Evolutionary conservation across 2,113 vertebrate species (phyloP), one percentile per base, ranked within the genome.

Genomic region (Nothoprocta perdicaria): DNA sequence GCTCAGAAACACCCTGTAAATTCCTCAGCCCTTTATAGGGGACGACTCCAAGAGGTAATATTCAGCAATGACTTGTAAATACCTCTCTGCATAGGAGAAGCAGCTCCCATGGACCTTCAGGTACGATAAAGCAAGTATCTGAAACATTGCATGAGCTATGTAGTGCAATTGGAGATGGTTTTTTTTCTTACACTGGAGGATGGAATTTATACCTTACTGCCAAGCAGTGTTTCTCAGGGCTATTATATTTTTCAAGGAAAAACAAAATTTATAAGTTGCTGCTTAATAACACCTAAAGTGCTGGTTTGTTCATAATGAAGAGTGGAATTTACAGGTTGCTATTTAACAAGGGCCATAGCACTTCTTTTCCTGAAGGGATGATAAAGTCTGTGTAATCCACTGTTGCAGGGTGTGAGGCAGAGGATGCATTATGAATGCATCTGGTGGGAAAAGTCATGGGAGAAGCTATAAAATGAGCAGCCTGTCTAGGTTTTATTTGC

Each of bases 151-250:
- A 62, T 94, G 93, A 95, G 86, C 84, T 77, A 46, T 92, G 75
- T 76, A 62, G 66, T 83, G 41, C 91, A 92, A 96, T 96, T 92
- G 95, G 92, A 96, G 85, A 84, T 95, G 45, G 91, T 95, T 96
- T 57, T 38, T 38, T 38, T 96, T 94, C 87, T 92, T 86, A 48
- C 45, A 85, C 50, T 40, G 80, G 81, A 92, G 88, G 84, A 71
- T 86, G 92, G 87, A 92, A 94, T 96, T 93, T 96, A 94, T 85
- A 89, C 2, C 6, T 92, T 92, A 67, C 55, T 84, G 73, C 61
- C 65, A 92, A 94, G 80, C 29, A 78, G 63, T 53, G 45, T 82
- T 86, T 96, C 91, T 95, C 48, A 57, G 52, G 82, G 43, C 46
- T 63, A 86, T 74, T 88, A 91, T 95, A 80, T 85, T 96, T 92